phyloP scores from a whole-genome alignment of 2,888 invertebrate genomes.

The Mythimna loreyi region DNA sequence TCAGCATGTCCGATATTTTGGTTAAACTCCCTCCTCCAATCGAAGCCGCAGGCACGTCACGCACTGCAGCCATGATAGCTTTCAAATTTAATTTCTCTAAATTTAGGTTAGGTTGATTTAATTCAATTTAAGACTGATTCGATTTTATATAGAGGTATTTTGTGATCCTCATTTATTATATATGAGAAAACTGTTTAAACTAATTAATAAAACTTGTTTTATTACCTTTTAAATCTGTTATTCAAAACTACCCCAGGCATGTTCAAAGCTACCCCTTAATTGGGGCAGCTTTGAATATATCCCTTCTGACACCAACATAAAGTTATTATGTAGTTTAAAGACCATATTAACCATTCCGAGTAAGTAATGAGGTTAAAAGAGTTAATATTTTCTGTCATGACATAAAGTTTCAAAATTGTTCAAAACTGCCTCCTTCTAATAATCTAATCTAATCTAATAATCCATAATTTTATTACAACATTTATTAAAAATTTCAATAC shows the following conservation, averaged over 20 bases:
- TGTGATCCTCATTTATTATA: background rate
- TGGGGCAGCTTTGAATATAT: background rate
- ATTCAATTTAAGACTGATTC: background rate
- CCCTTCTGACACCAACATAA: background rate
- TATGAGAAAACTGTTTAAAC: background rate
- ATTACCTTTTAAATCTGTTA: background rate
- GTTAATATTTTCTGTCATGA: background rate
- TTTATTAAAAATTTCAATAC: no score
- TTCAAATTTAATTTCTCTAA: background rate
- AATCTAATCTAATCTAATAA: no score
- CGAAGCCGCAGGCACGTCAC: conserved; percentile 5
- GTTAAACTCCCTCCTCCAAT: conserved; percentile 4
- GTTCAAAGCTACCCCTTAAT: conserved; percentile 1
- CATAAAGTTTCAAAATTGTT: background rate
- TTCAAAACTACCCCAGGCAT: conserved; percentile 6
- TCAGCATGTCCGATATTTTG: conserved; percentile 1
- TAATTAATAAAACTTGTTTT: conserved; percentile 1
- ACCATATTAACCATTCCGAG: conserved; percentile 1
- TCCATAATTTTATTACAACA: no score
- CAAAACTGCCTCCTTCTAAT: background rate
- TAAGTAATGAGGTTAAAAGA: background rate
- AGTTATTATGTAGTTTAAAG: background rate
- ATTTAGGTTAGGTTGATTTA: background rate
- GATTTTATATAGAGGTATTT: background rate
- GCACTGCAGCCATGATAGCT: conserved; percentile 3